Conservation (phyloP, 2,797 vertebrate species). For the Syngnathus acus region DNA sequence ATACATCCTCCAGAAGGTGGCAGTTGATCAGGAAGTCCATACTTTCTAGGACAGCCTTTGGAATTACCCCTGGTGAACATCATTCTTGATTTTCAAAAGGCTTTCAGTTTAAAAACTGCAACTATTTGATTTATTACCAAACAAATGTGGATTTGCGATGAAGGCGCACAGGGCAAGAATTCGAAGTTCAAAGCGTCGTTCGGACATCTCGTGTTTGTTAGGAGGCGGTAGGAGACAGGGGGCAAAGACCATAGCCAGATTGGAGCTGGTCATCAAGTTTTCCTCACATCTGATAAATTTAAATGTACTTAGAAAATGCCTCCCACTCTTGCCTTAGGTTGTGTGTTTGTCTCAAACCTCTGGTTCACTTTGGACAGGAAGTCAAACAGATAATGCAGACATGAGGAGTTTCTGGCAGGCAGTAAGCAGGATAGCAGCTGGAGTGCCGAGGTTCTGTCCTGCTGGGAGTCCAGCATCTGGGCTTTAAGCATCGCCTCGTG, state of each 20-base stretch:
- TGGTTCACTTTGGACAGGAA: constrained; percentile 79
- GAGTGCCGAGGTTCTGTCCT: constrained; percentile 72
- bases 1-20: constrained; percentile 8
- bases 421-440: constrained; percentile 81
- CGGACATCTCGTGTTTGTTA: constrained; percentile 76
- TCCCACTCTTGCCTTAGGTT: background rate
- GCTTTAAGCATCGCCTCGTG: constrained; percentile 78
- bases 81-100: background rate
- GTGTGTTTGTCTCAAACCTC: constrained; percentile 65
- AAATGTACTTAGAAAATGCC: background rate
- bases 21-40: constrained; percentile 38
- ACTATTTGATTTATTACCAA: constrained; percentile 58
- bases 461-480: constrained; percentile 63
- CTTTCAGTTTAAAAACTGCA: background rate
- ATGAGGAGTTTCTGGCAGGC: constrained; percentile 61
- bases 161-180: constrained; percentile 72
- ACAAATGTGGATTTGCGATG: constrained; percentile 75
- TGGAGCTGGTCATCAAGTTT: constrained; percentile 85
- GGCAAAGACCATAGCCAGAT: constrained; percentile 83
- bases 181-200: constrained; percentile 70
- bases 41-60: constrained; percentile 48
- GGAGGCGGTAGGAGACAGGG: constrained; percentile 80
- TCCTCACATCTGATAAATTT: constrained; percentile 67
- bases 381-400: constrained; percentile 79
- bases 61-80: constrained; percentile 50